A percentile compares a stretch with the other conserved stretches of the same genome.
These are phyloP conservation scores for Heliconius himera DNA, from an alignment of 1,140 invertebrate species.

Conservation along the genomic window DNA sequence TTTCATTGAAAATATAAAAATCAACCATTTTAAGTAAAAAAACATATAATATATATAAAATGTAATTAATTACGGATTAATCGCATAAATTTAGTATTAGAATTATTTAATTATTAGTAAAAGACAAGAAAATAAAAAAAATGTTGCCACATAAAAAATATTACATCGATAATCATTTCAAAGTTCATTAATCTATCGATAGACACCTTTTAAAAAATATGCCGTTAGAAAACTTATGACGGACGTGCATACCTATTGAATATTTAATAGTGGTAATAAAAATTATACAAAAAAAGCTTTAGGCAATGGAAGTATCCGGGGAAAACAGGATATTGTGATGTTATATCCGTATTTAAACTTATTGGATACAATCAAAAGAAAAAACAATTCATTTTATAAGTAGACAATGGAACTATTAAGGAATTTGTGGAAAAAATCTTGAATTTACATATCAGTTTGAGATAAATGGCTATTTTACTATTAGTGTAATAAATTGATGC, in stretches of 20 bases:
- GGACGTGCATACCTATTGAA: constrained; percentile 6
- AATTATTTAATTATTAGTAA: too few species aligned
- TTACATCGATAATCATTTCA: neutral
- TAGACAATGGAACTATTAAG: neutral
- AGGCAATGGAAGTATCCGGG: neutral
- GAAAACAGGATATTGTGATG: constrained; percentile 1
- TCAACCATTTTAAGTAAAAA: too few species aligned
- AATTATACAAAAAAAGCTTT: constrained; percentile 7
- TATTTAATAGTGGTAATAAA: constrained; percentile 1
- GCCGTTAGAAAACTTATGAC: neutral
- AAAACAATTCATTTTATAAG: neutral
- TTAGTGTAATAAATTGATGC: neutral
- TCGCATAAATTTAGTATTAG: too few species aligned
- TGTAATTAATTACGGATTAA: too few species aligned
- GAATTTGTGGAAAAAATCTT: constrained; percentile 6
- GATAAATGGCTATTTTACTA: neutral
- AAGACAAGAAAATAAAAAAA: neutral
- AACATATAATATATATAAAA: too few species aligned
- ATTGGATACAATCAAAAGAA: neutral
- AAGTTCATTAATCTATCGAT: constrained; percentile 6
- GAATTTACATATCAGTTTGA: neutral
- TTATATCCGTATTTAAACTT: constrained; percentile 1
- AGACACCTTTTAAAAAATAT: neutral
- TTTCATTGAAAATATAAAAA: too few species aligned
- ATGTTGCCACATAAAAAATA: neutral